A percentile compares a stretch with the other conserved stretches of the same genome.
Conservation (phyloP, 2,888 invertebrate genomes). For the Ophion slaviceki region DNA sequence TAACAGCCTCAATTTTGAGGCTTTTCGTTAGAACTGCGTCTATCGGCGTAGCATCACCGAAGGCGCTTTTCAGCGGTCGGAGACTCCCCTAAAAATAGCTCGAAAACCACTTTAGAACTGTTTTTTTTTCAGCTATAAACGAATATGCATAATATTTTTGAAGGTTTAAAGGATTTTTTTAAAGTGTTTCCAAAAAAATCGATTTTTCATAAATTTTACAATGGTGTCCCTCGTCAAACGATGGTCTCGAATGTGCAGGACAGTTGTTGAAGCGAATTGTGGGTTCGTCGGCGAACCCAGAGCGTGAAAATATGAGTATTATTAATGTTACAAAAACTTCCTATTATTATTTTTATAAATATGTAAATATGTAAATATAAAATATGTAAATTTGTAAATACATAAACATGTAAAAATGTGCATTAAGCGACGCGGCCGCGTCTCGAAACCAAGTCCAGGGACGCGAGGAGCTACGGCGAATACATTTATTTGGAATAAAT, state of each 20-base stretch:
- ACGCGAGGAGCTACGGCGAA: neutral
- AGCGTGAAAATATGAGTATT: neutral
- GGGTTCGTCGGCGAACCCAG: neutral
- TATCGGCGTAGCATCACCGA: no score
- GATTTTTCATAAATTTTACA: no score
- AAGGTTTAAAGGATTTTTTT: no score
- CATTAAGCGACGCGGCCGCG: neutral
- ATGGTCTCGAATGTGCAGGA: neutral
- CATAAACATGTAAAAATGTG: constrained; percentile 1
- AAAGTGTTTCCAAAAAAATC: no score
- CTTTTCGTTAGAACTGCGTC: no score
- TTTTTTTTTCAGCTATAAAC: no score
- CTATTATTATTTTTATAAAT: neutral
- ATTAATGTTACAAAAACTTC: neutral
- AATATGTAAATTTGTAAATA: neutral
- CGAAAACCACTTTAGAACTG: no score
- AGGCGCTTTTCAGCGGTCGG: no score
- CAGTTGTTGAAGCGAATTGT: neutral
- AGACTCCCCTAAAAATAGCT: no score
- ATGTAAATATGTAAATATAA: constrained; percentile 4
- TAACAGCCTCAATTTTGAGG: no score
- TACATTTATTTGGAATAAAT: neutral
- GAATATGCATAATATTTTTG: no score
- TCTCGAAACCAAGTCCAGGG: neutral
- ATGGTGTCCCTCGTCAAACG: neutral